Percentiles rank a stretch among this genome's conserved stretches.
These are phyloP conservation scores for Frankliniella intonsa DNA, from an alignment of 2,888 invertebrate genomes.

Conservation along the genomic window DNA sequence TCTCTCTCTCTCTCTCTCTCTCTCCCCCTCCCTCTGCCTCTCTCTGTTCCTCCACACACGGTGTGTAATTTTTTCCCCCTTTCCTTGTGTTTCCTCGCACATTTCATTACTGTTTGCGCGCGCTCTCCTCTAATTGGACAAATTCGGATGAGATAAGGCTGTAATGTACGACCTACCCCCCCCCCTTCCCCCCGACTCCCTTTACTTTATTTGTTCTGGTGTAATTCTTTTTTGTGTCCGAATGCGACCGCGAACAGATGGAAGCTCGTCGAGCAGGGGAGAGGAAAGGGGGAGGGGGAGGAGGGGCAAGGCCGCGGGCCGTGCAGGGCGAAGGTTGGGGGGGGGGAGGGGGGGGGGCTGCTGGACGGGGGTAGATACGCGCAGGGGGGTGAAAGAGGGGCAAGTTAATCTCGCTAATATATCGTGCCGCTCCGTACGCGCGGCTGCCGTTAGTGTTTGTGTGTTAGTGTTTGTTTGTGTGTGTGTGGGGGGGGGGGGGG, in stretches of 20 bases:
- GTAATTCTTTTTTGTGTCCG: background rate
- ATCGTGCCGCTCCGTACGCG: background rate
- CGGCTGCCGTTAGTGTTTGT: background rate
- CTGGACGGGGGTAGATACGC: background rate
- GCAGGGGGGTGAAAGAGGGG: background rate
- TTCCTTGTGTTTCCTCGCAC: background rate
- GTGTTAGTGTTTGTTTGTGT: background rate
- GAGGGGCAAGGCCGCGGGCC: background rate
- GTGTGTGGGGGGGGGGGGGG: too few species aligned
- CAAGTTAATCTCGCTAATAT: background rate
- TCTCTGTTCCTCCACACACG: too few species aligned
- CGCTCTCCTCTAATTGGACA: background rate
- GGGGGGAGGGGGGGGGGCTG: background rate
- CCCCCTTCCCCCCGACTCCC: background rate
- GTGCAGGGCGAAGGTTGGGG: background rate
- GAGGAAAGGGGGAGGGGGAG: background rate
- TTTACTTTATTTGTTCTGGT: background rate
- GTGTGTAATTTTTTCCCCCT: background rate
- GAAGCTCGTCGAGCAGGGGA: background rate
- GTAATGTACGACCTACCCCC: background rate
- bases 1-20: too few species aligned
- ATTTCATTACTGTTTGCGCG: background rate
- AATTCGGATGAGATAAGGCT: background rate
- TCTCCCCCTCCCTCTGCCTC: too few species aligned
- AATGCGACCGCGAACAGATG: slow-evolving; percentile 13